Conservation (phyloP, 2,888 invertebrate species). For the Phrixothrix hirtus region DNA sequence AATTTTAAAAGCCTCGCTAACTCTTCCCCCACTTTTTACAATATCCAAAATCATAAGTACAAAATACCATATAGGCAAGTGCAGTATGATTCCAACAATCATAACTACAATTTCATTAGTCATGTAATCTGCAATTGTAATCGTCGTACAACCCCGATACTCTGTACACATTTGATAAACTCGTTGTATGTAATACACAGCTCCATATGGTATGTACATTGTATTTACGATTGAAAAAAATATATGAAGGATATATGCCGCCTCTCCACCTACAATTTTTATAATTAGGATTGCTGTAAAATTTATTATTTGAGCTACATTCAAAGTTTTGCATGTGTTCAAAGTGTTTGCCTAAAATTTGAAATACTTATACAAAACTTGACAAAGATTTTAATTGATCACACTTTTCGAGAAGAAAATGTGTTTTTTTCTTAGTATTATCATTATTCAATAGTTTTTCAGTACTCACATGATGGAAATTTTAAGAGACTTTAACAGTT, state of each 20-base stretch:
- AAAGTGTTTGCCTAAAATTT: too few species aligned
- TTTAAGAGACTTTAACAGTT: too few species aligned
- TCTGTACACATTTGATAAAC: conserved; percentile 74
- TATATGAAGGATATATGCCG: conserved; percentile 71
- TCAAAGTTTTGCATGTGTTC: neutral
- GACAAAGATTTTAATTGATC: too few species aligned
- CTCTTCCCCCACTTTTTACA: conserved; percentile 67
- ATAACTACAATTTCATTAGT: conserved; percentile 73
- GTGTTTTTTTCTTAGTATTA: too few species aligned
- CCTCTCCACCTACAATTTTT: conserved; percentile 65
- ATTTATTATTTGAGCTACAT: neutral
- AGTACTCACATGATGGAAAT: too few species aligned
- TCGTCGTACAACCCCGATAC: conserved; percentile 67
- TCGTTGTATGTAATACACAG: conserved; percentile 79
- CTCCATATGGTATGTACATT: conserved; percentile 81
- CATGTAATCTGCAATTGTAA: conserved; percentile 69
- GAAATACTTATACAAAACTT: too few species aligned
- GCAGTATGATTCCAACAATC: conserved; percentile 67
- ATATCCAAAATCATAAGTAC: conserved; percentile 68
- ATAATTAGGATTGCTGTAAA: neutral
- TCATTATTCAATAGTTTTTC: too few species aligned
- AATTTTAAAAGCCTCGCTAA: conserved; percentile 60
- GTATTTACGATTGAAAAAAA: conserved; percentile 75
- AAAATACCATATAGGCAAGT: conserved; percentile 70
- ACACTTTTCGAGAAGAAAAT: too few species aligned